A percentile compares a stretch with the other conserved stretches of the same genome.
Conservation (phyloP, 37 sponge, comb jelly and placozoan species). For the Spongilla lacustris region DNA sequence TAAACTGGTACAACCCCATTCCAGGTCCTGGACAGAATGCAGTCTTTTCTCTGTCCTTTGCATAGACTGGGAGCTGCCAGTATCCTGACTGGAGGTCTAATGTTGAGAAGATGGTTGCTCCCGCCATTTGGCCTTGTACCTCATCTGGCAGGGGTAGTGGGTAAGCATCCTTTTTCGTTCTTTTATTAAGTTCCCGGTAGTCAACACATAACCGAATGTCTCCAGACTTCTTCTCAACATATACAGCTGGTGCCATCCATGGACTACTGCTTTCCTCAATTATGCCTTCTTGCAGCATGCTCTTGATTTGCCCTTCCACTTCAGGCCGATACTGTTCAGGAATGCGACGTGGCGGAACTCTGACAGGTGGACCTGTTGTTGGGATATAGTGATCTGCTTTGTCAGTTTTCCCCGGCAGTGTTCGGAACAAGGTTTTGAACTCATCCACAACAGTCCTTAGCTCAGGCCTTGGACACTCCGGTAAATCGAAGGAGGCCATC, state of each 20-base stretch:
- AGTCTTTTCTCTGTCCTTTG: conserved; percentile 46
- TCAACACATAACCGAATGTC: conserved; percentile 59
- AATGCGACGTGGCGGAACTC: conserved; percentile 50
- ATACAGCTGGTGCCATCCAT: conserved; percentile 80
- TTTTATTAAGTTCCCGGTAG: conserved; percentile 67
- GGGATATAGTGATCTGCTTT: conserved; percentile 33
- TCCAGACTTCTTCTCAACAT: conserved; percentile 64
- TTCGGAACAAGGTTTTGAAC: conserved; percentile 34
- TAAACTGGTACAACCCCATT: conserved; percentile 64
- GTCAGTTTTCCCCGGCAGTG: conserved; percentile 43
- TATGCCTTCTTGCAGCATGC: too few relatives aligned
- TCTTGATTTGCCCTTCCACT: conserved; percentile 39
- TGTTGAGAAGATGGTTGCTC: conserved; percentile 50
- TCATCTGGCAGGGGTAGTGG: conserved; percentile 75
- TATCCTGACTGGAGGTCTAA: conserved; percentile 66
- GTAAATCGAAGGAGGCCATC: conserved; percentile 12
- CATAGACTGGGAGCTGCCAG: conserved; percentile 63
- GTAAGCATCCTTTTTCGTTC: conserved; percentile 54
- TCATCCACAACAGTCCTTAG: conserved; percentile 12
- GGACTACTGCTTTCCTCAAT: too few relatives aligned
- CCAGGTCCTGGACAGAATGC: conserved; percentile 69
- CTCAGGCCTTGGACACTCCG: conserved; percentile 4
- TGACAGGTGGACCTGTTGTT: conserved; percentile 37
- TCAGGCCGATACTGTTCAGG: conserved; percentile 61
- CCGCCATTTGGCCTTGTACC: conserved; percentile 54